Percentiles rank a stretch among this genome's conserved stretches.
Conservation (phyloP, 2,888 invertebrate genomes). For the Mermis nigrescens region DNA sequence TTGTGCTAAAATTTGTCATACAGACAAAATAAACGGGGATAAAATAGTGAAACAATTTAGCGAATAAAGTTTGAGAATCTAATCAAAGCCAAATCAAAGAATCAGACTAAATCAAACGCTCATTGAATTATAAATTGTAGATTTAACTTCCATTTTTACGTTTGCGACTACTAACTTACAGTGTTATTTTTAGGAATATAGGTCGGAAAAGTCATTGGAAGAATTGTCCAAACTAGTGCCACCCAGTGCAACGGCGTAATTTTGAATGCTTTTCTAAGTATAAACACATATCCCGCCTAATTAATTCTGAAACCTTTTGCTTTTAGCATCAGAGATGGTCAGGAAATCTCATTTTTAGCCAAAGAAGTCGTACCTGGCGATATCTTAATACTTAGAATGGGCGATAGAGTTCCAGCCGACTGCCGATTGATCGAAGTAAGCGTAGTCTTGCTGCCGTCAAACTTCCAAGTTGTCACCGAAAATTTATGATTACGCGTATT, state of each 20-base stretch:
- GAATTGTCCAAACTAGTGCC: conserved; percentile 91
- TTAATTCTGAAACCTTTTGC: neutral
- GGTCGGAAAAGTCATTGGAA: conserved; percentile 90
- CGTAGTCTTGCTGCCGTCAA: conserved; percentile 4
- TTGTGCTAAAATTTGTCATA: too few species aligned
- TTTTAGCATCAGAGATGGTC: conserved; percentile 25
- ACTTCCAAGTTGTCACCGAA: neutral
- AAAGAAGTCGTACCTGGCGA: conserved; percentile 92
- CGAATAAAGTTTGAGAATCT: too few species aligned
- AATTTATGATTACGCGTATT: conserved; percentile 1
- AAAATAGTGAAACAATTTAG: too few species aligned
- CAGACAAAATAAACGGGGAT: too few species aligned
- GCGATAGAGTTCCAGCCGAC: conserved; percentile 92
- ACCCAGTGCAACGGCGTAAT: conserved; percentile 41
- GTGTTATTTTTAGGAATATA: conserved; percentile 54
- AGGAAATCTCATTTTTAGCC: conserved; percentile 48
- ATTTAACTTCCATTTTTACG: too few species aligned
- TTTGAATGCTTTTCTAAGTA: neutral
- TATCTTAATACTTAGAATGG: conserved; percentile 70
- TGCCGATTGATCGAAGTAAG: conserved; percentile 63
- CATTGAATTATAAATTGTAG: too few species aligned
- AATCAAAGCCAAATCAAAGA: too few species aligned
- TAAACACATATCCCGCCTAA: too few species aligned
- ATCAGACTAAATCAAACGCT: too few species aligned
- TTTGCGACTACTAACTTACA: too few species aligned